Conservation (phyloP, 2,797 vertebrate species). For the Peromyscus attwateri region DNA sequence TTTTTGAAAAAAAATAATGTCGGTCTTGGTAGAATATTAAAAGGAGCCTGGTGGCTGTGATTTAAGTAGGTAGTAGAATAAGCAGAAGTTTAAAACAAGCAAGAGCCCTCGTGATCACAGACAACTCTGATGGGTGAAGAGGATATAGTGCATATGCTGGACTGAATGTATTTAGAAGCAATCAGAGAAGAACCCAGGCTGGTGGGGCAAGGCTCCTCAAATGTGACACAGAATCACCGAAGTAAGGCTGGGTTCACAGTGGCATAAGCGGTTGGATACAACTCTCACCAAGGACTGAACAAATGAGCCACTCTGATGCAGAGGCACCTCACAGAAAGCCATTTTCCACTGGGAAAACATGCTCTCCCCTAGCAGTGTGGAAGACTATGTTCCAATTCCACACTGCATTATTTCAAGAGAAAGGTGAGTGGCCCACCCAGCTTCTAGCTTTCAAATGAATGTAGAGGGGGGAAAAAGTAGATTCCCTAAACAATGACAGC, state of each 20-base stretch:
- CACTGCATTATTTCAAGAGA: background rate
- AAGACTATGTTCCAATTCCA: background rate
- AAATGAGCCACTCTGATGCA: background rate
- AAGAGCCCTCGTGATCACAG: background rate
- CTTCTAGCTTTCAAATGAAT: background rate
- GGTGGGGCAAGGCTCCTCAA: background rate
- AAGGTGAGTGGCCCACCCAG: background rate
- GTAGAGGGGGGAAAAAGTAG: too few species aligned
- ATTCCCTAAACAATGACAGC: background rate
- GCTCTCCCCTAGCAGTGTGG: background rate
- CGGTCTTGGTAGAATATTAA: background rate
- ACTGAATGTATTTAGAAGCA: background rate
- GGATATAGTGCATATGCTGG: background rate
- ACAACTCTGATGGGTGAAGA: background rate
- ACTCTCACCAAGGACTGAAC: background rate
- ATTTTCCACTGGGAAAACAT: background rate
- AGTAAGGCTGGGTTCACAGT: background rate
- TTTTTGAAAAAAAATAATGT: background rate
- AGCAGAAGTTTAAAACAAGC: background rate
- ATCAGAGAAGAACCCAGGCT: background rate
- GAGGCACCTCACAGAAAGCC: background rate
- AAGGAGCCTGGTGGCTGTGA: background rate
- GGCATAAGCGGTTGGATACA: background rate
- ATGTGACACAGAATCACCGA: background rate
- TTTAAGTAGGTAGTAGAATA: background rate